Evolutionary conservation across 2,888 invertebrate species (phyloP), one percentile per base, ranked within the genome.

Genomic region (Troides aeacus): DNA sequence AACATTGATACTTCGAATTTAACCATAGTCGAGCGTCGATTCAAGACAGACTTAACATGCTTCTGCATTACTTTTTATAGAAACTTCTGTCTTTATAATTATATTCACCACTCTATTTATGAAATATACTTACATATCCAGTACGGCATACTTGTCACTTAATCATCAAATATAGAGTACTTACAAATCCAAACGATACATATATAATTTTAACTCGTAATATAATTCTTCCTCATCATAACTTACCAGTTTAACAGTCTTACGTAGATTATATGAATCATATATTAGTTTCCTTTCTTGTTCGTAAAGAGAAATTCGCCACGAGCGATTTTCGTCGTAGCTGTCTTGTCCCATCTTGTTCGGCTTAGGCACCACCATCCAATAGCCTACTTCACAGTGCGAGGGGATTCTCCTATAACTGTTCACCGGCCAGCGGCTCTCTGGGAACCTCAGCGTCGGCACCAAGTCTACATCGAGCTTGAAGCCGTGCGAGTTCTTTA

Each of bases 241-340:
- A 85, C 86, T 90, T 61, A 93, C 87, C 73, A 92, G 77, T 73
- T 88, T 82, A n/a, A 93, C 78, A 1, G 88, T 84, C 70, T 85
- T 88, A 46, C 89, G 86, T 72, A 93, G 75, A 61, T 86, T 83
- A 64, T 83, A 74, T 2, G 83, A 81, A 62, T 89, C 81, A 62
- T 89, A 74, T 68, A 94, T 83, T 8, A 94, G 71, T 36, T 86
- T 79, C 53, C 87, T 84, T 78, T 94, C 94, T 72, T 93, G 93
- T 66, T 90, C 86, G 73, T 93, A 93, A 65, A 94, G 87, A 0
- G 93, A 92, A 18, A 93, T 78, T 30, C 94, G 85, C 94, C 94
- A 94, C 30, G 90, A 87, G 3, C 88, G 81, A 2, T 72, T 66
- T 72, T 75, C 74, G 12, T 84, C 84, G 39, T 76, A 72, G 1